Base-by-base conservation (phyloP, 2,888 invertebrate species). In the Scotopteryx bipunctaria region DNA sequence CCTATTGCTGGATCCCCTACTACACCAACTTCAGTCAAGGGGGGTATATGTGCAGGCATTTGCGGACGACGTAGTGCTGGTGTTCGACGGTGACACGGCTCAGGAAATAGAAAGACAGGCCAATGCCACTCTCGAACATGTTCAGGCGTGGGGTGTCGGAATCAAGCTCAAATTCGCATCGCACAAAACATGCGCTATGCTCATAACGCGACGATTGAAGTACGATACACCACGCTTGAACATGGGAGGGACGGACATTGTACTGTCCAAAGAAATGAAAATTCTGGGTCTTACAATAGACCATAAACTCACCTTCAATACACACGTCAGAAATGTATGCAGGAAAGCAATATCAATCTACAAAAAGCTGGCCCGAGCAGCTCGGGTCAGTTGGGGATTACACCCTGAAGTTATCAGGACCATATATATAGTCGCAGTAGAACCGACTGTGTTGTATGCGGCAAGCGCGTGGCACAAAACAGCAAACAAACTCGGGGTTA, bases 71-170 rank as follows among this genome's bases (percentile, higher is more conserved):
- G 21, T 53, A 0, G 41, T 57, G 0, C 11, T 61, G 5, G 32
- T 56, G 0, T 32, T 61, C 5, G 51, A 51, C 2, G 57, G 54
- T 0, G 15, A 49, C 1, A 54, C 57, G 0, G 56, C 47, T 1
- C 5, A n/a, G 0, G 55, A 48, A 1, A 16, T 63, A 0, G 14
- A 55, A 9, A 3, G 4, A 16, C 21, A 15, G 0, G 57, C 61
- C 1, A 62, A 61, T 45, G 53, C 44, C 14, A 50, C 55, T 1
- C 59, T 64, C 13, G 54, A 9, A 1, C 11, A 44, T 51, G 56
- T 60, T 25, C 46, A 11, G 40, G 36, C n/a, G n/a, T n/a, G n/a
- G n/a, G n/a, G 51, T 2, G 13, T 51, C 23, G 5, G 1, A 21
- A 52, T 52, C 11, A 52, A 56, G 11, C 8, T 32, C 0, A n/a